Percentiles rank a stretch among this genome's conserved stretches.
Conservation (phyloP, 2,888 invertebrate species). For the Drosophila tanythrix region DNA sequence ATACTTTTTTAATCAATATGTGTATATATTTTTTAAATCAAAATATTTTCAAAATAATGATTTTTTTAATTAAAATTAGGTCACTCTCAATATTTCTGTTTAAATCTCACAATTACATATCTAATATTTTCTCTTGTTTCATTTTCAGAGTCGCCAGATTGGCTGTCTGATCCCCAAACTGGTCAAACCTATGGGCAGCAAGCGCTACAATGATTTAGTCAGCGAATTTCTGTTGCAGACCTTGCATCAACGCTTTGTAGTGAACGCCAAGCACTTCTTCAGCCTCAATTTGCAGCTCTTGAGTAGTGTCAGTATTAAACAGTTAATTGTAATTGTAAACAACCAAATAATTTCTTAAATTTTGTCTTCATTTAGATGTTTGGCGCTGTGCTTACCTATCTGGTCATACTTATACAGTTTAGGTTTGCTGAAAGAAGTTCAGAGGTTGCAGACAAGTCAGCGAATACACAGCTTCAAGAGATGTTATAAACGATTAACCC, state of each 20-base stretch:
- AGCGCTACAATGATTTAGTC: conserved; percentile 82
- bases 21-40: background rate
- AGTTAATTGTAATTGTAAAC: no score
- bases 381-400: conserved; percentile 82
- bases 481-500: background rate
- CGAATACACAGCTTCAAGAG: background rate
- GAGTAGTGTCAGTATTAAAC: conserved; percentile 76
- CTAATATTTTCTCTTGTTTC: background rate
- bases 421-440: conserved; percentile 71
- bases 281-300: conserved; percentile 81
- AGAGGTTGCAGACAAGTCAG: background rate
- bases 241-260: conserved; percentile 82
- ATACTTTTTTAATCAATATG: background rate
- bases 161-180: conserved; percentile 83
- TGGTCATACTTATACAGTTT: conserved; percentile 84
- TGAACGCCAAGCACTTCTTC: conserved; percentile 84
- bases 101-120: background rate
- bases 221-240: conserved; percentile 83
- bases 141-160: conserved; percentile 82
- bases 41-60: background rate
- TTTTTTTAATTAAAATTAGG: background rate
- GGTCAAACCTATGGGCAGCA: conserved; percentile 80
- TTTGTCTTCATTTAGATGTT: conserved; percentile 70
- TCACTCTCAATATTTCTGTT: background rate
- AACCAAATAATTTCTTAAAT: background rate